phyloP scores from a whole-genome alignment of 2,113 vertebrate species.

The Grantiella picta region DNA sequence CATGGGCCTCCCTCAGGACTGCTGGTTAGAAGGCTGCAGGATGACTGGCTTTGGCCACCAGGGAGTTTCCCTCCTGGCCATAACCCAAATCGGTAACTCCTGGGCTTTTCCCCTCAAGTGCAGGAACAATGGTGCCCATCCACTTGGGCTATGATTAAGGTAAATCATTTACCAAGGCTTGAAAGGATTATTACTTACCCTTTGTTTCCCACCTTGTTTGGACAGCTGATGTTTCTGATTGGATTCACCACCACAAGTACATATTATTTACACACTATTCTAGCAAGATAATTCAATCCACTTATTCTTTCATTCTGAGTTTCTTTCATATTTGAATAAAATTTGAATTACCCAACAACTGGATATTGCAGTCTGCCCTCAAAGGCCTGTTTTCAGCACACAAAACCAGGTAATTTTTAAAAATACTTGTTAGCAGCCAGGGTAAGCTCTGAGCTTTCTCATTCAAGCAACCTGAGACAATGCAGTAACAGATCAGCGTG shows the following conservation, averaged over 20 bases:
- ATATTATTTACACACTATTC: background rate
- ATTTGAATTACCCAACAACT: background rate
- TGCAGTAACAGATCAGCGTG: accelerated
- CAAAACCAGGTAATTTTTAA: background rate
- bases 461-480: background rate
- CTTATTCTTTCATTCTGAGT: background rate
- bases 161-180: background rate
- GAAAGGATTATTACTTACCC: background rate
- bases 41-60: background rate
- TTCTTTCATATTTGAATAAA: background rate
- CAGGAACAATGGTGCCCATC: background rate
- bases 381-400: background rate
- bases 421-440: background rate
- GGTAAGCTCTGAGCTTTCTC: background rate
- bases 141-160: background rate
- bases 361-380: background rate
- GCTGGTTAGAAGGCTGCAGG: too few relatives aligned
- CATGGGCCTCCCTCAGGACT: background rate
- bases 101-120: background rate
- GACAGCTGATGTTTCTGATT: background rate
- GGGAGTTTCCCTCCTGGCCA: background rate
- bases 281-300: background rate
- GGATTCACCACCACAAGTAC: background rate
- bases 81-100: background rate
- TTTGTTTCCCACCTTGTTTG: background rate